Evolutionary conservation across 2,113 vertebrate species (phyloP), one percentile per base, ranked within the genome.

Genomic region (Sinocyclocheilus rhinocerous): DNA sequence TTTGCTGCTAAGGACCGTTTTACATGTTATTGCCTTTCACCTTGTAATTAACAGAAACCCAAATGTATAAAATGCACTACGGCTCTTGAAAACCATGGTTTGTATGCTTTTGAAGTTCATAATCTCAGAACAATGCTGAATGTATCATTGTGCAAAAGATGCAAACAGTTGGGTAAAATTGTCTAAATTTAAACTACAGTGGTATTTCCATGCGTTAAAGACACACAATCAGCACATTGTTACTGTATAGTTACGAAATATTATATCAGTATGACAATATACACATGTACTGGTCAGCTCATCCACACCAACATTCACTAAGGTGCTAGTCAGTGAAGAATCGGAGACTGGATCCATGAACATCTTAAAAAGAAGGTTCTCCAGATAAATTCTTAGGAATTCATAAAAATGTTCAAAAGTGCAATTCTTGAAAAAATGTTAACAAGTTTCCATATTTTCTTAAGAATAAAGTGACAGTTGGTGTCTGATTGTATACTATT

Each of bases 1-100:
- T 85, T 80, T 89, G 89, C 91, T 91, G 91, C 91, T 91, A 85
- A 79, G 78, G 76, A 82, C 85, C 70, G 76, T 57, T 89, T 88
- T 83, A 83, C 87, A 88, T 81, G 45, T 63, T 1, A 57, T 61
- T 75, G 24, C 81, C 33, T 86, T 77, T 76, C 48, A 82, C 18
- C 12, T 50, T 69, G 20, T 39, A 83, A 29, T 24, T 52, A 20
- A 42, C 61, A 59, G 50, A 79, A 65, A 16, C 36, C 22, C 22
- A 63, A 59, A 48, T 59, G 63, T 83, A 77, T 78, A n/a, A 65
- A 83, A 42, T 73, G 50, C 81, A 84, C 67, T 73, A 55, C 6
- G 33, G 33, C 29, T 84, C 67, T 84, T 39, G 63, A 72, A 72
- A 72, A 72, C 42, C 39, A 65, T 65, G 39, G 24, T 55, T 45